Evolutionary conservation across 2,888 invertebrate genomes (phyloP).

Genomic region (Heliconius hortense): DNA sequence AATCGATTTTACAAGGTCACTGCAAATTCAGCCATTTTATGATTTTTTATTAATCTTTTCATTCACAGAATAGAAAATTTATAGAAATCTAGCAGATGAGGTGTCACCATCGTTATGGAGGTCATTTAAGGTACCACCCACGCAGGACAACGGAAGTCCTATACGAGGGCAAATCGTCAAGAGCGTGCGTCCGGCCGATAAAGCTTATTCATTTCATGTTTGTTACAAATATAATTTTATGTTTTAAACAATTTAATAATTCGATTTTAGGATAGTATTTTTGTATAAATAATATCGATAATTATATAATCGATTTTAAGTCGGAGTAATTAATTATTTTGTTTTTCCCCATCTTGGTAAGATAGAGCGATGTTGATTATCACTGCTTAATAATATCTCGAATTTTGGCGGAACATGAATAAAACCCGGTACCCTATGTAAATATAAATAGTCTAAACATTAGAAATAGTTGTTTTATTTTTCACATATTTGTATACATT

Average conservation of each 20-base stretch:
- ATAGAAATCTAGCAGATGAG: background rate
- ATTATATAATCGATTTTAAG: no score
- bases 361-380: background rate
- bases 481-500: no score
- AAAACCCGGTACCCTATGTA: no score
- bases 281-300: no score
- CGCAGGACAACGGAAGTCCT: slow-evolving; percentile 52
- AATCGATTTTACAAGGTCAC: no score
- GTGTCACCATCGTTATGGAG: slow-evolving; percentile 29
- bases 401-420: background rate
- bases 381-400: background rate
- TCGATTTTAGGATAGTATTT: background rate
- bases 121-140: slow-evolving; percentile 48
- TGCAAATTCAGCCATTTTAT: no score
- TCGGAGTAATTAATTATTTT: no score
- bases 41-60: no score
- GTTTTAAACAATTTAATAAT: background rate
- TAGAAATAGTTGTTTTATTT: no score
- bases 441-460: no score
- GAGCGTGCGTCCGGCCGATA: slow-evolving; percentile 62
- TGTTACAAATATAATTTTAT: slow-evolving; percentile 12
- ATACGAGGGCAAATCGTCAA: slow-evolving; percentile 50
- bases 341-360: background rate
- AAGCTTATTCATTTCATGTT: slow-evolving; percentile 40
- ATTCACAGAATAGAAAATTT: background rate